Evolutionary conservation across 2,113 vertebrate species (phyloP), one percentile per base, ranked within the genome.

Genomic region (Natator depressus): DNA sequence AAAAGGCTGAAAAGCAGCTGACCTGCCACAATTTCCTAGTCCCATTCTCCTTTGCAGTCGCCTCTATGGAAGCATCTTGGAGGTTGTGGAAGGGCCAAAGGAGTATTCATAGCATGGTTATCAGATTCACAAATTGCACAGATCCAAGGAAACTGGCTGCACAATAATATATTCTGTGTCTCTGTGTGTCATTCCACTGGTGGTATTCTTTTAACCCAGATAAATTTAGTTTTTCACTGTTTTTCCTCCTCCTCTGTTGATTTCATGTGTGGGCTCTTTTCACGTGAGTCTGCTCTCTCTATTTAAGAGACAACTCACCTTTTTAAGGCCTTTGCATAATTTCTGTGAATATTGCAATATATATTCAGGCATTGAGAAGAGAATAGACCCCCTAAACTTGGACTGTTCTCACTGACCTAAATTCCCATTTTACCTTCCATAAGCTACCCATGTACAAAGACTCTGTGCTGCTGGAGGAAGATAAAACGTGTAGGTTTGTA

Each of bases 1-100:
- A 81, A 65, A 93, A 75, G 29, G 83, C 91, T 96, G 94, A 95
- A 95, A 97, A 87, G 95, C 93, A 92, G 93, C 94, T 93, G 95
- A 92, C 88, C 79, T n/a, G 65, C 86, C 88, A 89, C 87, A 79
- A 95, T 97, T 96, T 93, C 89, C 31, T 92, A 89, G 83, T 96
- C 82, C 88, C 93, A 80, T 80, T 86, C 90, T 96, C 85, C 81
- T 91, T 95, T 87, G 75, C 90, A 95, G 20, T 72, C 10, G 65
- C 49, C 80, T 85, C 25, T 95, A n/a, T 89, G 90, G 93, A 89
- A 95, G 75, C 81, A 16, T 91, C 90, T 78, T 94, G 59, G 83
- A 88, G 91, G 81, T 87, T 96, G 54, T 94, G 94, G 38, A 95
- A 89, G 75, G 95, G 83, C 95, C 93, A 91, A 75, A 88, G 90